Evolutionary conservation across 2,797 vertebrate genomes (phyloP), one percentile per base, ranked within the genome.

Genomic region (Poeciliopsis infans): DNA sequence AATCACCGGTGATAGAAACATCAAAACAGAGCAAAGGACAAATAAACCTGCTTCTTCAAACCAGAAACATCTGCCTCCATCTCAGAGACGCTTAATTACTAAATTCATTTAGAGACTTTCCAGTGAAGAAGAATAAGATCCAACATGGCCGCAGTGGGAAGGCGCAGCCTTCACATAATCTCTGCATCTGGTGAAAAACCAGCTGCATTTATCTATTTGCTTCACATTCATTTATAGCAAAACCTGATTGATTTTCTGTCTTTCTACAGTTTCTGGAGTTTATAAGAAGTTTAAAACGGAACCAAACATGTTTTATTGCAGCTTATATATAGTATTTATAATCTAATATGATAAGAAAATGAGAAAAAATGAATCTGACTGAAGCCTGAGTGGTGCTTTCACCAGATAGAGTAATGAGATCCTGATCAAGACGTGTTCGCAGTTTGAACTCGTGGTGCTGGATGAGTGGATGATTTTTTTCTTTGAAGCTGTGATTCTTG

Each of bases 21-120:
- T 31, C 57, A 80, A 80, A 69, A 5, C 23, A 45, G n/a, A 18
- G 5, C 76, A 53, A 83, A 81, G 70, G 59, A 84, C 59, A 68
- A 77, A 88, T 74, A 76, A 73, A 80, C 47, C 4, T 57, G 53
- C 55, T 46, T 49, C 36, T 33, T 74, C 69, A 61, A 72, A 72
- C 39, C 51, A 39, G 5, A 39, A 53, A 36, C 47, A 55, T n/a
- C 33, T 55, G 33, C 72, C 23, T 41, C 33, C 31, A 41, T n/a
- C 33, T 36, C 11, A n/a, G 71, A 12, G 46, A 51, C 3, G 7
- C 39, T 18, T 36, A 7, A 45, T 45, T n/a, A 45, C 8, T 25
- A 45, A 1, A 45, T 43, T n/a, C 2, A 46, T 46, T 28, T 46
- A 7, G 66, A 43, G 23, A 41, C 66, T 41, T 68, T 5, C 8